phyloP scores from a whole-genome alignment of 2,888 invertebrate genomes.

The Cartodere bifasciata region DNA sequence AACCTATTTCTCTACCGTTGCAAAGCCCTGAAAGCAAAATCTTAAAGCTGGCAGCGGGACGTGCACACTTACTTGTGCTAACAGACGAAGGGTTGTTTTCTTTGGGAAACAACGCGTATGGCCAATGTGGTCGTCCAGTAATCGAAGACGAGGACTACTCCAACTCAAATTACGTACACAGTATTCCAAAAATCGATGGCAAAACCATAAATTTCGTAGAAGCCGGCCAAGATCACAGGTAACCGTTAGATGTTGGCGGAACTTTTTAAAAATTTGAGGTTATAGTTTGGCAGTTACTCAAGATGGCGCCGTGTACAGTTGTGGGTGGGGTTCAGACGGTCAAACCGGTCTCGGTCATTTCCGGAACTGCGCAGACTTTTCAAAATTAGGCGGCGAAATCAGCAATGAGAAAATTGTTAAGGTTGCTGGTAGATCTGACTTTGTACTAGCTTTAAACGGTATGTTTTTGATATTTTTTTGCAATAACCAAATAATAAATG shows the following conservation, averaged over 20 bases:
- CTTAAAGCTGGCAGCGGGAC: conserved; percentile 59
- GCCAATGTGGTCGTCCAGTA: conserved; percentile 81
- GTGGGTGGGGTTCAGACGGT: conserved; percentile 93
- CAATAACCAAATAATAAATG: not conserved
- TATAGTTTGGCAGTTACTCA: conserved; percentile 64
- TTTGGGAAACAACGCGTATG: conserved; percentile 85
- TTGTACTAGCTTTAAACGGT: conserved; percentile 81
- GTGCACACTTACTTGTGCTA: conserved; percentile 73
- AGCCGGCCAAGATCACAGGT: conserved; percentile 90
- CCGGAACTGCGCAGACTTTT: conserved; percentile 45
- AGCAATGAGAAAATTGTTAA: conserved; percentile 69
- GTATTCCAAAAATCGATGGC: conserved; percentile 49
- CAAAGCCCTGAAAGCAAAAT: conserved; percentile 44
- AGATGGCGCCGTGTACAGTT: conserved; percentile 69
- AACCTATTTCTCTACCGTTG: conserved; percentile 56
- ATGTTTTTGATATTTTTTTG: conserved; percentile 17
- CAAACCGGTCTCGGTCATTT: conserved; percentile 76
- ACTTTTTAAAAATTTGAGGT: conserved; percentile 13
- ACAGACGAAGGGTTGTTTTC: conserved; percentile 68
- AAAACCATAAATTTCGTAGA: conserved; percentile 52
- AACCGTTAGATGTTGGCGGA: conserved; percentile 12
- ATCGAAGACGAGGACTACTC: conserved; percentile 63
- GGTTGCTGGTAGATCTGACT: conserved; percentile 70
- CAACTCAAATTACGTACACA: conserved; percentile 52
- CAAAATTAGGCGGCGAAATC: conserved; percentile 66